Evolutionary conservation across 2,888 invertebrate genomes (phyloP), one percentile per base, ranked within the genome.

Genomic region (Tortricodes alternella): DNA sequence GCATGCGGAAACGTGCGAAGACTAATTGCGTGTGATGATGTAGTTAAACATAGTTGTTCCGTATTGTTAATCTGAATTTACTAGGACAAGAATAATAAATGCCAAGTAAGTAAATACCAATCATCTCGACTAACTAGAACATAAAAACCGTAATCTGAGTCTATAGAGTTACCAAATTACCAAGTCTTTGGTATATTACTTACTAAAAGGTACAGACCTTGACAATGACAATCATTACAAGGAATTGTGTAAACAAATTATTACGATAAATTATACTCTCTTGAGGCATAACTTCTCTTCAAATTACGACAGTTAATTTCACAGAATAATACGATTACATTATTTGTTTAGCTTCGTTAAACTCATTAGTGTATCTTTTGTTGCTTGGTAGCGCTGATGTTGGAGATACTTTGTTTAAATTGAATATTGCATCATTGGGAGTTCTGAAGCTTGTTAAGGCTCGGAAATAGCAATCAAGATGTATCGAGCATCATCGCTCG

Each of bases 381-480:
- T 48, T 55, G 48, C 48, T 43, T 19, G 48, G 48, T 49, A 55
- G 55, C 39, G 13, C 7, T 6, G 29, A 44, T 29, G 21, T 29
- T 37, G 7, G 24, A 55, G 48, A 49, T 49, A 41, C 35, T 55
- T 71, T 49, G 63, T 67, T 61, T 66, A n/a, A n/a, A n/a, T n/a
- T n/a, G n/a, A n/a, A n/a, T n/a, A 58, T 68, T 72, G 67, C 74
- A 67, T 76, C 74, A 78, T 60, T 63, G 62, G 62, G 55, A 64
- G 13, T 24, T 48, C 32, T 27, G 32, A 32, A 39, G 34, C 15
- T 24, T 52, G 68, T 64, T 68, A 72, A 65, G 68, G 73, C 73
- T 74, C 69, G 67, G 70, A 76, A 80, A 55, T 76, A 78, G 73
- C 71, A 70, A 76, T 75, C 70, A 71, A 70, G 72, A 64, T 57